Conservation (phyloP, 2,113 vertebrate species). For the Indicator maculatus region DNA sequence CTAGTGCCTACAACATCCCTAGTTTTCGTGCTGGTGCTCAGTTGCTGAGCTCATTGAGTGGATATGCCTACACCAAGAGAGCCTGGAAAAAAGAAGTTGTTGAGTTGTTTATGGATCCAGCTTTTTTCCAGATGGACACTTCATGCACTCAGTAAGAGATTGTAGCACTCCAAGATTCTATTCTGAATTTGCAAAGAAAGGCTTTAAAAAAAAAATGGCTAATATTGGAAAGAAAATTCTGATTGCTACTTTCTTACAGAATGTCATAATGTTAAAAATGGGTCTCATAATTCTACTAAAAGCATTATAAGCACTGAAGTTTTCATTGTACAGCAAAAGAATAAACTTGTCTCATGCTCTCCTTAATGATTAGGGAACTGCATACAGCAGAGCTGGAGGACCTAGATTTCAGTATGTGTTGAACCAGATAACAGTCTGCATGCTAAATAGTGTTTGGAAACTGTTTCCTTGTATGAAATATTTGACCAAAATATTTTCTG, state of each 20-base stretch:
- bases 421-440: background rate
- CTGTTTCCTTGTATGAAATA: background rate
- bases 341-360: background rate
- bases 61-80: constrained; percentile 96
- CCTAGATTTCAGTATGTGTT: background rate
- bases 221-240: background rate
- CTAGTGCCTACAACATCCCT: constrained; percentile 91
- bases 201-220: background rate
- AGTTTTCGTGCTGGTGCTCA: constrained; percentile 92
- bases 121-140: constrained; percentile 95
- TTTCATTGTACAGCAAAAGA: background rate
- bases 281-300: background rate
- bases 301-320: background rate
- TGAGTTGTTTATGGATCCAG: constrained; percentile 93
- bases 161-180: background rate
- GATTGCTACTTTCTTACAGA: background rate
- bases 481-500: background rate
- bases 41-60: constrained; percentile 92
- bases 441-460: background rate
- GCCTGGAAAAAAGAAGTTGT: constrained; percentile 96
- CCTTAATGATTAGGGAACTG: background rate
- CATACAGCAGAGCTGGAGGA: background rate
- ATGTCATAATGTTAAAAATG: background rate
- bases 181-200: background rate
- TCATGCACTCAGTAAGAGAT: constrained; percentile 87